Conservation (phyloP, 1,140 invertebrate species). For the Planococcus citri region DNA sequence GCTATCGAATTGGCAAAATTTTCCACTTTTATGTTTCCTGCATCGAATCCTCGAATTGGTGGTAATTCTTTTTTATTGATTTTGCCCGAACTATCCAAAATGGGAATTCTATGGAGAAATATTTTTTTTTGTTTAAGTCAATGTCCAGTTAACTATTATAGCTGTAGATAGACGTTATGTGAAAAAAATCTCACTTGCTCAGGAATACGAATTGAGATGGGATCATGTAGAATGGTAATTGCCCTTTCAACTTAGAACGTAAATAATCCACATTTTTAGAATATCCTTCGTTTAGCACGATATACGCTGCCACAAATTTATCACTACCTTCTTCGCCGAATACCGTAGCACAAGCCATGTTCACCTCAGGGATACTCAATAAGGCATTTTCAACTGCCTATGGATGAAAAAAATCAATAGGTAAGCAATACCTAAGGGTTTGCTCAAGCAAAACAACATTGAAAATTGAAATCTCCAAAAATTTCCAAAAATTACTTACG, state of each 20-base stretch:
- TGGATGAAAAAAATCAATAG: too few species aligned
- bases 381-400: slow-evolving; percentile 40
- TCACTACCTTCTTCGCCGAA: slow-evolving; percentile 40
- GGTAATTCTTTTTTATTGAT: slow-evolving; percentile 27
- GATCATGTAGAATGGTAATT: slow-evolving; percentile 43
- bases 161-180: not conserved
- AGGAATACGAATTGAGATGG: slow-evolving; percentile 40
- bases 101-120: slow-evolving; percentile 29
- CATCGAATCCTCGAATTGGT: slow-evolving; percentile 21
- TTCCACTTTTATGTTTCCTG: slow-evolving; percentile 21
- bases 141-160: too few species aligned
- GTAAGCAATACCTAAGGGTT: too few species aligned
- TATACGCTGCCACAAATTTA: slow-evolving; percentile 40
- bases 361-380: slow-evolving; percentile 35
- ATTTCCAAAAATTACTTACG: too few species aligned
- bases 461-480: too few species aligned
- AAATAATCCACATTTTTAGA: slow-evolving; percentile 32
- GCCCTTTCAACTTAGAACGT: slow-evolving; percentile 36
- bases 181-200: slow-evolving; percentile 27
- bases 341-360: slow-evolving; percentile 36
- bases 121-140: slow-evolving; percentile 10
- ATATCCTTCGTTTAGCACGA: slow-evolving; percentile 33
- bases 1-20: slow-evolving; percentile 24
- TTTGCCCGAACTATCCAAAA: slow-evolving; percentile 30
- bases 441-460: too few species aligned